Evolutionary conservation across 2,797 vertebrate species (phyloP), one percentile per base, ranked within the genome.

Genomic region (Chelmon rostratus): DNA sequence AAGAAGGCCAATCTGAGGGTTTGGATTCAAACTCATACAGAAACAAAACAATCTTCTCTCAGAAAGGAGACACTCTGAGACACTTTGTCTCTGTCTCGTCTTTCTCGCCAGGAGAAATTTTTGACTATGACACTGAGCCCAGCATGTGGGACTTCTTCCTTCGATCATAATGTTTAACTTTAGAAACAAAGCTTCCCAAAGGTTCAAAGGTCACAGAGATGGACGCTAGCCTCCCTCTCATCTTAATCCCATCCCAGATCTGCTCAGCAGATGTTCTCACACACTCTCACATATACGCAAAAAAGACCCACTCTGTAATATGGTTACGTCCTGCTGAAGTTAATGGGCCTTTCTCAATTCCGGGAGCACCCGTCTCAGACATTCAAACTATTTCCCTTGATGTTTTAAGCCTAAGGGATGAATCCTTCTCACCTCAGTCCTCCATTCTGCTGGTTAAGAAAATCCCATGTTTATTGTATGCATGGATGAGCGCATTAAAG

Each of bases 341-440:
- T 81, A 68, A 87, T 82, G 70, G 68, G 56, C 37, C 76, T 69
- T 79, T 82, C 25, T 80, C 73, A 78, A 91, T 83, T 86, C 86
- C 82, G 79, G 73, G 9, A 90, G 89, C 71, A 78, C 77, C 78
- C 79, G 47, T 70, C 63, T 82, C 81, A 90, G 68, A 88, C 61
- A 91, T 89, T 72, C 21, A 57, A 88, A 91, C 86, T 89, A 92
- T 92, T 87, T 82, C 63, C 79, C 52, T 44, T 33, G 54, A 81
- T 66, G 81, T 76, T 84, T 84, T 59, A 79, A 71, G 79, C 79
- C 70, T 54, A 5, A 33, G 70, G 74, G 53, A 50, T n/a, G 21
- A 84, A 82, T 75, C 70, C 57, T 33, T 82, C 66, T 73, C 73
- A 83, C 79, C 47, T 83, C 62, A 40, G 40, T 52, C 75, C 42